phyloP scores from a whole-genome alignment of 2,888 invertebrate genomes.

The Orthonychiurus folsomi region DNA sequence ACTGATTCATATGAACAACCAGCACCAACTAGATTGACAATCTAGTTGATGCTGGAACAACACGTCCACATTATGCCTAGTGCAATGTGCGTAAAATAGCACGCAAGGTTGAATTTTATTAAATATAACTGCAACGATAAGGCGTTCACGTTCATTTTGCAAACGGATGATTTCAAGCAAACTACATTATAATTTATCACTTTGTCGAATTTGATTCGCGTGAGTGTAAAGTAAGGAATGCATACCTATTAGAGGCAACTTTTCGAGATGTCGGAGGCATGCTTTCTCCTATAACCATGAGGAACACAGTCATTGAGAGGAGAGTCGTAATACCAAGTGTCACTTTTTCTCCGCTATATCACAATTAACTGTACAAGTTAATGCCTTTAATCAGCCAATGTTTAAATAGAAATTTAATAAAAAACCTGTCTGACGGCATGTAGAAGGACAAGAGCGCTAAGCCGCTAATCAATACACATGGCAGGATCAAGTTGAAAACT shows the following conservation, averaged over 20 bases:
- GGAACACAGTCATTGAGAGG: constrained; percentile 51
- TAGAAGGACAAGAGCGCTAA: constrained; percentile 52
- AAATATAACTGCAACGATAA: too few relatives aligned
- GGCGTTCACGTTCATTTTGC: too few relatives aligned
- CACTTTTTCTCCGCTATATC: constrained; percentile 44
- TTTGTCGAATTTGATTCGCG: constrained; percentile 17
- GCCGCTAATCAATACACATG: constrained; percentile 50
- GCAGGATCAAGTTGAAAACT: constrained; percentile 46
- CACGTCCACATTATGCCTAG: too few relatives aligned
- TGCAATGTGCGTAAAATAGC: too few relatives aligned
- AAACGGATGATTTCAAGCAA: too few relatives aligned
- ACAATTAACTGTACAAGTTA: neutral
- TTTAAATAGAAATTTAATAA: too few relatives aligned
- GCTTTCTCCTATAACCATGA: constrained; percentile 51
- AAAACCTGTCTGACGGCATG: constrained; percentile 51
- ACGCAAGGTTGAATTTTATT: too few relatives aligned
- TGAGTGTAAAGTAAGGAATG: neutral
- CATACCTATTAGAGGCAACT: constrained; percentile 51
- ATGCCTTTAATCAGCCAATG: too few relatives aligned
- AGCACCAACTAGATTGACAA: too few relatives aligned
- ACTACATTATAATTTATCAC: too few relatives aligned
- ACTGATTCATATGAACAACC: too few relatives aligned
- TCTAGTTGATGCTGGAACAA: too few relatives aligned
- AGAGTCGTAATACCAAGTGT: constrained; percentile 50
- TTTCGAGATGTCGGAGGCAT: constrained; percentile 53